phyloP scores from a whole-genome alignment of 1,140 invertebrate species.

The Helicorthomorpha holstii region DNA sequence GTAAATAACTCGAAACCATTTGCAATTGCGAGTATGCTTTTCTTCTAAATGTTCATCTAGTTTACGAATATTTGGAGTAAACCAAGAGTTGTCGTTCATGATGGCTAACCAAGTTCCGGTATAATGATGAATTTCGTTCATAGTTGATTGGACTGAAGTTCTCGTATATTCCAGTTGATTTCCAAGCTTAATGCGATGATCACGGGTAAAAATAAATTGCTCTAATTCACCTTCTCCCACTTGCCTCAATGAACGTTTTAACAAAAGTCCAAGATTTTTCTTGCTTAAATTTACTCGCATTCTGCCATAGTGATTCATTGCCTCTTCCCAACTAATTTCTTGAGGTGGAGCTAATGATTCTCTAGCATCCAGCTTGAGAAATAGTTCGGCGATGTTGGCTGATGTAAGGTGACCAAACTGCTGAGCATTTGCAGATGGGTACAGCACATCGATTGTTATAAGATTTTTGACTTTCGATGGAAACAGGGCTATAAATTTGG shows the following conservation, averaged over 20 bases:
- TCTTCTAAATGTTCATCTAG: background rate
- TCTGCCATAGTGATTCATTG: background rate
- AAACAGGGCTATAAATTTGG: slow-evolving; percentile 20
- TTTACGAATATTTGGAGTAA: background rate
- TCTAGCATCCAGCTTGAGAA: background rate
- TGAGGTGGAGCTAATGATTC: background rate
- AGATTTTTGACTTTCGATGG: slow-evolving; percentile 33
- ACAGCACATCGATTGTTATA: slow-evolving; percentile 33
- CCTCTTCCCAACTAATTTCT: background rate
- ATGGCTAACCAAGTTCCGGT: background rate
- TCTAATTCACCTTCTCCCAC: background rate
- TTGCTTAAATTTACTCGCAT: background rate
- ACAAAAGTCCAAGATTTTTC: background rate
- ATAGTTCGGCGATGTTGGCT: background rate
- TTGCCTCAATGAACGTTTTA: background rate
- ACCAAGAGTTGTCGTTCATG: background rate
- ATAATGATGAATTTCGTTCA: background rate
- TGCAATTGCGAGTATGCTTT: background rate
- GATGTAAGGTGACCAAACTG: background rate
- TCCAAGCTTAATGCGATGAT: background rate
- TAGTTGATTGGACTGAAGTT: background rate
- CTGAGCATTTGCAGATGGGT: slow-evolving; percentile 9
- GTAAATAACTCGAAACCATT: too few species aligned
- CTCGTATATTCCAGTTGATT: background rate
- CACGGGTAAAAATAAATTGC: background rate